Percentiles rank a stretch among this genome's conserved stretches.
These are phyloP conservation scores for Ophraella communa DNA, from an alignment of 2,888 invertebrate species.

Conservation along the genomic window DNA sequence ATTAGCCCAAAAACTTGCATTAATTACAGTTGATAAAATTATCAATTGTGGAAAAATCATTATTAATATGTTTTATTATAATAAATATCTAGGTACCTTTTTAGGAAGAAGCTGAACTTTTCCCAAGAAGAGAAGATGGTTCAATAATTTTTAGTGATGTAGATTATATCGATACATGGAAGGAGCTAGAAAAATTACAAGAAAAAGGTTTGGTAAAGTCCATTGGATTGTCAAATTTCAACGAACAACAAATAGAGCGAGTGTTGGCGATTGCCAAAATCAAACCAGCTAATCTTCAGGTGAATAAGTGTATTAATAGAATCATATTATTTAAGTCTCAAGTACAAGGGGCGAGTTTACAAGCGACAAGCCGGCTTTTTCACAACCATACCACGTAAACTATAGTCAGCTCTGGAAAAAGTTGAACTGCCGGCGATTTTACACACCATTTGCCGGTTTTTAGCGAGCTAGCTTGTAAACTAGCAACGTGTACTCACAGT, in stretches of 20 bases:
- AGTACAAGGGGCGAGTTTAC: no score
- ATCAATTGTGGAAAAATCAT: no score
- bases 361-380: no score
- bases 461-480: no score
- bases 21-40: no score
- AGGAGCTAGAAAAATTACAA: slow-evolving; percentile 78
- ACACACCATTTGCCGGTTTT: no score
- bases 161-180: slow-evolving; percentile 80
- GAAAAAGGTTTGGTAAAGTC: slow-evolving; percentile 73
- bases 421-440: not conserved
- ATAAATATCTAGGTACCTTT: no score
- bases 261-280: slow-evolving; percentile 69
- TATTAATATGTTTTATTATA: not conserved
- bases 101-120: slow-evolving; percentile 54
- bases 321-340: not conserved
- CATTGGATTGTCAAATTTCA: slow-evolving; percentile 90
- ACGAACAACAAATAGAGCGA: slow-evolving; percentile 75
- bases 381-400: no score
- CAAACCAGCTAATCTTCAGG: slow-evolving; percentile 64
- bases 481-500: no score
- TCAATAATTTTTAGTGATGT: slow-evolving; percentile 62
- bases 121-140: slow-evolving; percentile 46
- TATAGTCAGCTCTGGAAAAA: no score
- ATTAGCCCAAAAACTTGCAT: no score
- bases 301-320: slow-evolving; percentile 9